Evolutionary conservation across 2,113 vertebrate species (phyloP).

Genomic region (Tautogolabrus adspersus): DNA sequence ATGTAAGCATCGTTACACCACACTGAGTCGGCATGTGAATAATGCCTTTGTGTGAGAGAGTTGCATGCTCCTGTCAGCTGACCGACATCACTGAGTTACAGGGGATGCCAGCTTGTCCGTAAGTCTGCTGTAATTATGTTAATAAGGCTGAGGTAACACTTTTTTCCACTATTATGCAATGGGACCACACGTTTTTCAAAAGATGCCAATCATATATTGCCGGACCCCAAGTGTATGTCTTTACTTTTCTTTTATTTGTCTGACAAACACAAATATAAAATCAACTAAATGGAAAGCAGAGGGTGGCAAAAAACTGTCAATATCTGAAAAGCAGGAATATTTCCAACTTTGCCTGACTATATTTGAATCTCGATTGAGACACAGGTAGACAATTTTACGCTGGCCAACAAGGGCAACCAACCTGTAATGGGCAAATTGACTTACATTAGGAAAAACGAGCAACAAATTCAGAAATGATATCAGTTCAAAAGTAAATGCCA

Average conservation of each 20-base stretch:
- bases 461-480: no score
- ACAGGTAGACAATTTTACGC: no score
- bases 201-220: neutral
- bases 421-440: no score
- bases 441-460: no score
- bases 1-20: constrained; percentile 46
- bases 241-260: neutral
- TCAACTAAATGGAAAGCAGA: no score
- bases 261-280: neutral
- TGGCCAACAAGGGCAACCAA: no score
- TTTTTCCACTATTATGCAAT: neutral
- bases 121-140: neutral
- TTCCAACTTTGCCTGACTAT: no score
- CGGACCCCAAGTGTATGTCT: neutral
- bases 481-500: no score
- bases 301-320: no score
- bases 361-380: no score
- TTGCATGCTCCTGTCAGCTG: constrained; percentile 43
- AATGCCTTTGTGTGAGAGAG: constrained; percentile 37
- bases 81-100: neutral
- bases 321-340: no score
- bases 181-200: neutral
- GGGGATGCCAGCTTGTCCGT: constrained; percentile 4
- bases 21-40: constrained; percentile 28
- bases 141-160: neutral